Evolutionary conservation across 37 sponge, comb jelly and placozoan species (phyloP), one percentile per base, ranked within the genome.

Genomic region (Axinella damicornis): DNA sequence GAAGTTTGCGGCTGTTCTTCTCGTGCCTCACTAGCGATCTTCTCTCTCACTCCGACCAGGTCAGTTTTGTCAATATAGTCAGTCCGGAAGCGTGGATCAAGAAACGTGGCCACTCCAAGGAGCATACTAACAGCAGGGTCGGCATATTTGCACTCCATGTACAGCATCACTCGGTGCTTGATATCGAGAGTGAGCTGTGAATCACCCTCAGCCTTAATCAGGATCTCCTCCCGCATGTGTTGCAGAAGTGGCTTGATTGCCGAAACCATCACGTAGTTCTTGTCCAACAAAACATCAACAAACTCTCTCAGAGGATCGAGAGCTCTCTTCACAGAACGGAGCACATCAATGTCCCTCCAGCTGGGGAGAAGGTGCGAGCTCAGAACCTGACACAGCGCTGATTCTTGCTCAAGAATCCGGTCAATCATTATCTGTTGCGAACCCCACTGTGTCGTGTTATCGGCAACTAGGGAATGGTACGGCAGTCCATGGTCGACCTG

Each of bases 21-120:
- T 71, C 16, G 21, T 17, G 25, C 74, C 5, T 73, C 53, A 12
- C 54, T 24, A 73, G 2, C 52, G 5, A 73, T 17, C 13, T 5
- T 73, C 25, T 39, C 53, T 13, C 2, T 73, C 25, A 73, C 36
- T 53, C 22, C 28, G 16, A 40, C 74, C 20, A 73, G 22, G 52
- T 41, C 53, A 41, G 9, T 39, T 20, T 2, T 73, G 24, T 53
- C 5, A 20, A 82, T 33, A 56, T 67, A 71, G 12, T 54, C 70
- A 28, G 57, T 53, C 27, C 71, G 70, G 61, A 82, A 82, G 53
- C 83, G 52, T 55, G 83, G 73, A 54, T 82, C 61, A 1, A 82
- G 73, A 36, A 82, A 82, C 0, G 72, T 71, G 31, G 83, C 83
- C 21, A 54, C 37, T 28, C 71, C 57, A 18, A 82, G 32, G 30